Evolutionary conservation across 2,797 vertebrate genomes (phyloP).

Genomic region (Buceros bicornis): DNA sequence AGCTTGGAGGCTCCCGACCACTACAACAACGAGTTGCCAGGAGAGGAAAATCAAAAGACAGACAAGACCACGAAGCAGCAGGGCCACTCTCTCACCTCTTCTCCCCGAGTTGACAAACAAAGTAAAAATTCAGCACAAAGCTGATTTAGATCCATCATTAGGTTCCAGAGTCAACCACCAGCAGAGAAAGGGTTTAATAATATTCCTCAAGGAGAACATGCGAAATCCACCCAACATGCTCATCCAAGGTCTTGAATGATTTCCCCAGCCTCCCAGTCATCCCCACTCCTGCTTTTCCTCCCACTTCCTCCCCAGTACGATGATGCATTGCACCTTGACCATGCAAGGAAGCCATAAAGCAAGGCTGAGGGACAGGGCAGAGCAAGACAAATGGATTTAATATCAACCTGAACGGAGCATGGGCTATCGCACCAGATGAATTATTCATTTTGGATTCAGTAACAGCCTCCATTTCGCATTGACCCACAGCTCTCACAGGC

Average conservation of each 20-base stretch:
- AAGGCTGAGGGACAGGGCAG: not conserved
- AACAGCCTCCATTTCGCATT: not conserved
- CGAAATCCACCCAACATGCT: rapidly evolving
- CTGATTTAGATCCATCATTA: not conserved
- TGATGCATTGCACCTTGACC: slow-evolving; percentile 34
- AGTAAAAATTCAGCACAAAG: not conserved
- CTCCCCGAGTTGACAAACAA: not conserved
- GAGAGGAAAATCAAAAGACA: not conserved
- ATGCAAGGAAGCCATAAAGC: not conserved
- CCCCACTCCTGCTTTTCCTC: not conserved
- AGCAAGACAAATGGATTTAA: slow-evolving; percentile 52
- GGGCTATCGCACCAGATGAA: not conserved
- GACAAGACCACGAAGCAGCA: not conserved
- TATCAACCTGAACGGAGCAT: not conserved
- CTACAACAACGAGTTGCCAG: not conserved
- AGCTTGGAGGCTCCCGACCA: not conserved
- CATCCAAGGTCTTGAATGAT: not conserved
- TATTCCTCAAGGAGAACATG: not conserved
- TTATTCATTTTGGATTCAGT: slow-evolving; percentile 17
- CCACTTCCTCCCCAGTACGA: not conserved
- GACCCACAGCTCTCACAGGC: not conserved
- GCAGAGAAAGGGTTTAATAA: not conserved
- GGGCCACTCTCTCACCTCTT: not conserved
- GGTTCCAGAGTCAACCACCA: slow-evolving; percentile 3
- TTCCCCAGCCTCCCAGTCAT: not conserved